Conservation (phyloP, 37 sponge, comb jelly and placozoan genomes). For the Chondrilla cf. caribensis region DNA sequence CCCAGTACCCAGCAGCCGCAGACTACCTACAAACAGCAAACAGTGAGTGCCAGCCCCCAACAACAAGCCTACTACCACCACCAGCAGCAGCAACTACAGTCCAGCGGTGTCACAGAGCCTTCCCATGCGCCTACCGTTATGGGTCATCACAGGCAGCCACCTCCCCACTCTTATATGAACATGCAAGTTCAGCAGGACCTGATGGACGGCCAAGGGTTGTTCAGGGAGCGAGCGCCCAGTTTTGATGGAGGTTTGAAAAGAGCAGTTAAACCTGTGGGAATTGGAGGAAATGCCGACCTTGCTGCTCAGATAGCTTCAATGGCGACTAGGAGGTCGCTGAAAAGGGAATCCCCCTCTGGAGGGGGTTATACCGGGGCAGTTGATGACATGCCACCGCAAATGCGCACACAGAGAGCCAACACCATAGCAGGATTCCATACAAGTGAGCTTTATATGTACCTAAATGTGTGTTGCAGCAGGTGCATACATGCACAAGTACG, state of each 20-base stretch:
- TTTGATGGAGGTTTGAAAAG: not conserved
- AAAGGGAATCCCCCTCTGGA: not conserved
- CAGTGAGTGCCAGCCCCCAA: not conserved
- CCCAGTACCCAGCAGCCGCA: not conserved
- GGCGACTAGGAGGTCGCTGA: slow-evolving; percentile 36
- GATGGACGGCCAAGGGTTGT: not conserved
- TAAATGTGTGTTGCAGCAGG: not conserved
- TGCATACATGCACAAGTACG: not conserved
- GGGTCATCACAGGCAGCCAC: not conserved
- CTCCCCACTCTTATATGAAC: not conserved
- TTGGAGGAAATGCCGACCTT: slow-evolving; percentile 29
- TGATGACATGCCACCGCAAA: not conserved
- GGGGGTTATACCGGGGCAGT: not conserved
- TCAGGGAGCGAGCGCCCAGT: not conserved
- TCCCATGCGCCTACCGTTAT: not conserved
- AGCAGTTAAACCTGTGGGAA: not conserved
- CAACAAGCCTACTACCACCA: slow-evolving; percentile 9
- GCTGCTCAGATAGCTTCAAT: slow-evolving; percentile 65
- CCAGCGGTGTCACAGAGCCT: not conserved
- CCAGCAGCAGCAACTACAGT: slow-evolving; percentile 9
- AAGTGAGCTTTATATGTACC: not conserved
- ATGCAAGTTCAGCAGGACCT: not conserved
- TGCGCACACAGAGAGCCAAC: slow-evolving; percentile 4
- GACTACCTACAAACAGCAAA: too few species aligned
- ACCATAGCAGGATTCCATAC: not conserved